Base-by-base conservation (phyloP, 1,140 invertebrate species). In the Pentalonia nigronervosa region DNA sequence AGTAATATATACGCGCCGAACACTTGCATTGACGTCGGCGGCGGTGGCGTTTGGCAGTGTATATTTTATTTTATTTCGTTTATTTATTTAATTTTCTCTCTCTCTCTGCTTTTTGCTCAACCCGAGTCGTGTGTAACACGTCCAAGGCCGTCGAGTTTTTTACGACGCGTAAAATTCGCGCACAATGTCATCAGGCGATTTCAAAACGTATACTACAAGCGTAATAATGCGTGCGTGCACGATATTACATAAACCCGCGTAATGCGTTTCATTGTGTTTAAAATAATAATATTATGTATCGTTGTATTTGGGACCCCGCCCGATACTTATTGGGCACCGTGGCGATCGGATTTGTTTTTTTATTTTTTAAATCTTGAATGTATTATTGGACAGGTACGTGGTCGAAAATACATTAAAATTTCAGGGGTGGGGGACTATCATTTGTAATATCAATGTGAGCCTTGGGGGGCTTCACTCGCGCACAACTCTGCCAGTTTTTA, bases 71-170 rank as follows among this genome's bases (percentile, higher is more conserved):
- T 86, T 25, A 41, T 86, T 86, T 86, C 36, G 23, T 86, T 45
- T 45, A 25, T 41, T 86, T 86, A 86, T 86, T 90, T 56, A 90
- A 41, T 56, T 25, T 25, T 90, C 41, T 41, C 20, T 36, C 11
- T 56, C 17, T 88, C 21, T 53, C 34, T 36, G 23, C 83, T 23
- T 84, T 41, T 83, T 34, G 81, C 47, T 88, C 47, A 47, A 48
- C 14, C 89, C 53, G 36, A 83, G 41, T 47, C 67, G 91, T 76
- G 60, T 76, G 60, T 83, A 83, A 92, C 67, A 47, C 67, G 34
- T 83, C 67, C 91, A 92, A 92, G 91, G 91, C 91, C 25, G 91
- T 84, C 50, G 60, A 25, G 47, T 83, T 92, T 91, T 91, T 91
- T 91, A 91, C 60, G 41, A 76, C 90, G 53, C 90, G 90, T 76